Percentiles rank a stretch among this genome's conserved stretches.
These are phyloP conservation scores for Selenia dentaria DNA, from an alignment of 2,888 invertebrate species.

Conservation along the genomic window DNA sequence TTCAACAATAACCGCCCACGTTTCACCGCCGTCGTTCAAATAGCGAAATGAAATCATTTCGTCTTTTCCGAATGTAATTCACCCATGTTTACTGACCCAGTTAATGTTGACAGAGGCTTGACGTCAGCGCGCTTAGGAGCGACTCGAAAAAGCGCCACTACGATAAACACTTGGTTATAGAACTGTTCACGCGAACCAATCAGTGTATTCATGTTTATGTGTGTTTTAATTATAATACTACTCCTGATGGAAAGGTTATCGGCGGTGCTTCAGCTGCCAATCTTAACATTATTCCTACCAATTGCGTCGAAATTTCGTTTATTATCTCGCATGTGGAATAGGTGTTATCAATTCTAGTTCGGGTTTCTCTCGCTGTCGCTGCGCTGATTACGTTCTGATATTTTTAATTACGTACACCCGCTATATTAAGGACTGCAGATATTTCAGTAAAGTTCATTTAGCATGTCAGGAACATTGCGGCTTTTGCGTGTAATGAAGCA, in stretches of 20 bases:
- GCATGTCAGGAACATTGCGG: slow-evolving; percentile 23
- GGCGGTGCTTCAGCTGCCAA: slow-evolving; percentile 30
- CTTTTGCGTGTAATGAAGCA: slow-evolving; percentile 27
- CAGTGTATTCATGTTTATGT: slow-evolving; percentile 47
- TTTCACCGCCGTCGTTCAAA: slow-evolving; percentile 38
- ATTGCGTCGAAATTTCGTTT: slow-evolving; percentile 2
- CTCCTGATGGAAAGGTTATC: slow-evolving; percentile 42
- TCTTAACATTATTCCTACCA: slow-evolving; percentile 17
- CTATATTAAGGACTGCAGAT: slow-evolving; percentile 10
- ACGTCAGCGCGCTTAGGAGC: slow-evolving; percentile 67
- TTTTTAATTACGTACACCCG: slow-evolving; percentile 16
- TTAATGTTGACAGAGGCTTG: slow-evolving; percentile 76
- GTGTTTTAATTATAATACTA: slow-evolving; percentile 56
- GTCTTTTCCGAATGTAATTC: slow-evolving; percentile 66
- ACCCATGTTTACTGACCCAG: slow-evolving; percentile 76
- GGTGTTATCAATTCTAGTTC: slow-evolving; percentile 18
- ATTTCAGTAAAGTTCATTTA: slow-evolving; percentile 12
- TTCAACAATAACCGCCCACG: slow-evolving; percentile 19
- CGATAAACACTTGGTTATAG: slow-evolving; percentile 54
- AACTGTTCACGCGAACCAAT: slow-evolving; percentile 44
- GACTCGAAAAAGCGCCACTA: slow-evolving; percentile 57
- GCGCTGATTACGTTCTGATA: slow-evolving; percentile 7
- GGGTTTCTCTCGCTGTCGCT: slow-evolving; percentile 9
- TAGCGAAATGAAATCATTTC: slow-evolving; percentile 57
- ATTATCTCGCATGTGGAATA: slow-evolving; percentile 8